phyloP scores from a whole-genome alignment of 2,888 invertebrate genomes.

The Rhopalosiphum nymphaeae region DNA sequence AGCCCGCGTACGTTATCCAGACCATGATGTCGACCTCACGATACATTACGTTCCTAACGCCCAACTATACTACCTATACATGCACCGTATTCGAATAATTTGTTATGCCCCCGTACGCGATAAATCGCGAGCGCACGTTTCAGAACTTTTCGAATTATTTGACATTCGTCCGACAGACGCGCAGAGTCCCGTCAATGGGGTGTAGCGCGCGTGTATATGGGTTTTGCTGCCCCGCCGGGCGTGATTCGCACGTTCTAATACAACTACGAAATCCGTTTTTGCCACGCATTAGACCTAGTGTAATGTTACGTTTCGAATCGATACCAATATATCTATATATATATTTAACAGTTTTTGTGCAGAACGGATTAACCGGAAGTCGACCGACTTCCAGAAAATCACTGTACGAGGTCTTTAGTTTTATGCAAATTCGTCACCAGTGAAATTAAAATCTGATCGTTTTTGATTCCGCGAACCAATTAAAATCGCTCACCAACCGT shows the following conservation, averaged over 20 bases:
- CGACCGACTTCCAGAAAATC: not conserved
- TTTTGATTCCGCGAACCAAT: not conserved
- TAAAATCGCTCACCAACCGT: not conserved
- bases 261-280: not conserved
- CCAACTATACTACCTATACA: not conserved
- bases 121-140: not conserved
- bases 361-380: not conserved
- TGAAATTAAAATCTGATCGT: not conserved
- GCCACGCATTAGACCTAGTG: not conserved
- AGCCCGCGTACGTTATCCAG: not conserved
- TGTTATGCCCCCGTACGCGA: not conserved
- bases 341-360: not conserved
- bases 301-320: not conserved
- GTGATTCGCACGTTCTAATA: not conserved
- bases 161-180: constrained; percentile 5
- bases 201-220: not conserved
- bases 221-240: not conserved
- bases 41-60: not conserved
- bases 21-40: not conserved
- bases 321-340: not conserved
- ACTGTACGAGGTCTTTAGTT: not conserved
- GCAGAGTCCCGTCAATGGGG: not conserved
- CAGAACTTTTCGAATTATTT: not conserved
- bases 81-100: not conserved
- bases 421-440: not conserved